phyloP scores from a whole-genome alignment of 2,888 invertebrate species.

The Polydrusus cervinus region DNA sequence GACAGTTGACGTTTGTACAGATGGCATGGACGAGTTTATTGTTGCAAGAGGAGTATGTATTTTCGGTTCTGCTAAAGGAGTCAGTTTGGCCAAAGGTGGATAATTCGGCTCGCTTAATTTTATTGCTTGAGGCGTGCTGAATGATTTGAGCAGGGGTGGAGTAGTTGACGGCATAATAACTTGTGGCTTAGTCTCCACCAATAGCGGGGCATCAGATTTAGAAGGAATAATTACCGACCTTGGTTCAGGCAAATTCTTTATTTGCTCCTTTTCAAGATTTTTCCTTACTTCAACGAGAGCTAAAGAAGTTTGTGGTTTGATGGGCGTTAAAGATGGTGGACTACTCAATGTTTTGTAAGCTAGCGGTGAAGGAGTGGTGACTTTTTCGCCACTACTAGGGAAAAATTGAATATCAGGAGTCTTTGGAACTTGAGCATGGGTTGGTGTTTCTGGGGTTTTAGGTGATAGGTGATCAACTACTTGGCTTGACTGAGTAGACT shows the following conservation, averaged over 20 bases:
- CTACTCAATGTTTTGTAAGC: constrained; percentile 64
- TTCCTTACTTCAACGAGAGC: constrained; percentile 55
- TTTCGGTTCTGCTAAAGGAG: constrained; percentile 25
- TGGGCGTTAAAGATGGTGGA: constrained; percentile 69
- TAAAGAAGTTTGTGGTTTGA: constrained; percentile 60
- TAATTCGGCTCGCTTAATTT: constrained; percentile 61
- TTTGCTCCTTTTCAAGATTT: constrained; percentile 50
- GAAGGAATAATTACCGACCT: constrained; percentile 58
- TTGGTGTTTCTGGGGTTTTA: constrained; percentile 68
- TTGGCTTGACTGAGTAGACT: constrained; percentile 71
- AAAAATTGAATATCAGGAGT: constrained; percentile 75
- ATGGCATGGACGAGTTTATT: not conserved
- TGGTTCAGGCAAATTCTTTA: constrained; percentile 57
- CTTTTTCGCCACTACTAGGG: constrained; percentile 63
- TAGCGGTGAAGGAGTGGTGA: constrained; percentile 47
- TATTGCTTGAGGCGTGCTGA: constrained; percentile 59
- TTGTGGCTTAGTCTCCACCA: constrained; percentile 48
- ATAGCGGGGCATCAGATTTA: constrained; percentile 38
- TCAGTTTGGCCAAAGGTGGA: constrained; percentile 56
- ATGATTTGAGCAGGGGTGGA: constrained; percentile 60
- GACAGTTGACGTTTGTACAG: not conserved
- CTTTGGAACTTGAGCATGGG: constrained; percentile 70
- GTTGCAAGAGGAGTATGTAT: not conserved
- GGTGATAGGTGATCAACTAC: constrained; percentile 56
- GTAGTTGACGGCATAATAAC: constrained; percentile 40